Conservation (phyloP, 2,113 vertebrate species). For the Pachyramphus minor region DNA sequence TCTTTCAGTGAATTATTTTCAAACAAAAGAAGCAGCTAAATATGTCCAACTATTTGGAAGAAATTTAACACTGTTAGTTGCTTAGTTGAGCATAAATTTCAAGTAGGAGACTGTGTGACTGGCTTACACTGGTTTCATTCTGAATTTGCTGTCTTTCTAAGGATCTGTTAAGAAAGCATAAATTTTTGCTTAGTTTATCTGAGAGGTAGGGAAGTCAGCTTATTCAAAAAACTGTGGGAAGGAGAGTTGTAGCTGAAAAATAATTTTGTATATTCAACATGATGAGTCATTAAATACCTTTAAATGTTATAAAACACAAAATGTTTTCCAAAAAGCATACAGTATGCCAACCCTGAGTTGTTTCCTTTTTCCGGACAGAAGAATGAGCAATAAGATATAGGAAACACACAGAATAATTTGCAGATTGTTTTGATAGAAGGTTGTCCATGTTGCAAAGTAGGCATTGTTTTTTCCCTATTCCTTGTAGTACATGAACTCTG, state of each 20-base stretch:
- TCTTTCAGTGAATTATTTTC: slow-evolving; percentile 54
- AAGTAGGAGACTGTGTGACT: neutral
- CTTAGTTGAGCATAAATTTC: slow-evolving; percentile 22
- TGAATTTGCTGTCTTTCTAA: neutral
- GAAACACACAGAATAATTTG: neutral
- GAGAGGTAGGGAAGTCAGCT: neutral
- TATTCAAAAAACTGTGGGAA: neutral
- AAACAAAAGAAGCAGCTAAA: slow-evolving; percentile 54
- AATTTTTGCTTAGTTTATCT: neutral
- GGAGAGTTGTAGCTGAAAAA: neutral
- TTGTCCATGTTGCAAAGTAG: neutral
- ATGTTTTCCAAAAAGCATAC: neutral
- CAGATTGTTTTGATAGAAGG: neutral
- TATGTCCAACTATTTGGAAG: slow-evolving; percentile 42
- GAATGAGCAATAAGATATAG: neutral
- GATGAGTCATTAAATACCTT: neutral
- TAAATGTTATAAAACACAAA: neutral
- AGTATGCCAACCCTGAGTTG: accelerated
- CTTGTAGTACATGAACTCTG: neutral
- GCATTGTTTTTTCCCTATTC: neutral
- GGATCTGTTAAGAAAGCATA: neutral
- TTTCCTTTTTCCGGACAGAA: neutral
- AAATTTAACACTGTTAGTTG: slow-evolving; percentile 33
- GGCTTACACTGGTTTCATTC: neutral
- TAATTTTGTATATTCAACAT: neutral